Conservation (phyloP, 2,797 vertebrate species). For the Austrolebias charrua region DNA sequence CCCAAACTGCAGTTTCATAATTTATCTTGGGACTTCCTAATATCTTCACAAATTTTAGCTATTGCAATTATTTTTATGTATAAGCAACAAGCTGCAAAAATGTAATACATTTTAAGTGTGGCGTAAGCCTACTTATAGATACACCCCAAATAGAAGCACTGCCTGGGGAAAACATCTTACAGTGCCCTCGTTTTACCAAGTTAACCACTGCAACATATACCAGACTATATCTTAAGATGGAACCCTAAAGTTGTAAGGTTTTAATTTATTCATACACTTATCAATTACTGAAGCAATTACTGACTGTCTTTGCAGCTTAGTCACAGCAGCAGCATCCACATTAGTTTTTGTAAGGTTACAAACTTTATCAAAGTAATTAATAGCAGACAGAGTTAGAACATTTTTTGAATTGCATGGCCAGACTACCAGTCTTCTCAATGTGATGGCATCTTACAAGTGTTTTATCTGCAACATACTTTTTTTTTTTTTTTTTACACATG, state of each 20-base stretch:
- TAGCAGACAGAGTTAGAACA: not conserved
- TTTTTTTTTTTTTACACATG: not conserved
- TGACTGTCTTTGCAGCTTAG: conserved; percentile 42
- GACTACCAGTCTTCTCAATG: not conserved
- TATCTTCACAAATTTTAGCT: conserved; percentile 22
- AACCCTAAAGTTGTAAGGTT: conserved; percentile 27
- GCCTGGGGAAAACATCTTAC: conserved; percentile 4
- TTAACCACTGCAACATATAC: conserved; percentile 29
- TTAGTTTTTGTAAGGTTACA: not conserved
- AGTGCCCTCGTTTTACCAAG: conserved; percentile 22
- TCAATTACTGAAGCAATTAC: conserved; percentile 49
- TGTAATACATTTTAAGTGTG: not conserved
- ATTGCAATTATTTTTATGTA: conserved; percentile 24
- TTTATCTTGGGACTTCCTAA: conserved; percentile 6
- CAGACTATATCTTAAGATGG: conserved; percentile 9
- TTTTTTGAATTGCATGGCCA: not conserved
- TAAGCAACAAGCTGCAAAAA: not conserved
- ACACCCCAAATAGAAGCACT: conserved; percentile 33
- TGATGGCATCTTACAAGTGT: not conserved
- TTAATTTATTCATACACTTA: conserved; percentile 49
- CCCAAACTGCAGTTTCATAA: not conserved
- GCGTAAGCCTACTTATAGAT: conserved; percentile 20
- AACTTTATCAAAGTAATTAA: not conserved
- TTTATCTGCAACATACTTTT: not conserved
- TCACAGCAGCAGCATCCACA: conserved; percentile 26